Evolutionary conservation across 2,113 vertebrate species (phyloP), one percentile per base, ranked within the genome.

Genomic region (Caranx melampygus): DNA sequence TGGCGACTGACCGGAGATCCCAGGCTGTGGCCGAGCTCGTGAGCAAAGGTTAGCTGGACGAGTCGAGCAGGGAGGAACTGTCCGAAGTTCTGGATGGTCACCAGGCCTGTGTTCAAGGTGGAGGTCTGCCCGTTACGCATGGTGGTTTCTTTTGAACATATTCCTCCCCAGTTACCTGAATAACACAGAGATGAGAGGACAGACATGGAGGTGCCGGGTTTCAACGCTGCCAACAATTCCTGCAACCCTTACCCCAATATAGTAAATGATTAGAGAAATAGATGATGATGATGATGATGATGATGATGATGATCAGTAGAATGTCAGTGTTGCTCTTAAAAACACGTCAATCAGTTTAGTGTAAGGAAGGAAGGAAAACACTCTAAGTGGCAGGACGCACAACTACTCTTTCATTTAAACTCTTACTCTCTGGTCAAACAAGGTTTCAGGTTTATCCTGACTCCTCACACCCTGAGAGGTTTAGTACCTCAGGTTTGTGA

Each of bases 1-100:
- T 2, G 35, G 55, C 2, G 42, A 94, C 96, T 95, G 58, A 97
- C 96, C 40, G 93, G 91, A 6, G 96, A 86, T 31, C 96, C 95
- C 63, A 96, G 78, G 71, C 96, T 97, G 92, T 97, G 96, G 4
- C 95, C 95, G 14, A 97, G 87, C 67, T 97, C 96, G 14, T 97
- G 96, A 5, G 95, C 95, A 0, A 97, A 55, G 21, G 95, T 95
- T 59, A 96, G 87, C 68, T 96, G 95, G 71, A 96, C 82, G 7
- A 92, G 88, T 26, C 88, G 91, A 4, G 92, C 52, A 2, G 95
- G 93, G 34, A 95, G 87, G 69, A 94, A 92, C 61, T 85, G 83
- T 64, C 95, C 95, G 0, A 95, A 96, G 77, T 95, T 96, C 92
- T 96, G 95, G 79, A 96, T 78, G 0, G 96, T 97, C 74, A 96